A percentile compares a stretch with the other conserved stretches of the same genome.
Conservation (phyloP, 92 coral and sea anemone species). For the Zoanthus sociatus region DNA sequence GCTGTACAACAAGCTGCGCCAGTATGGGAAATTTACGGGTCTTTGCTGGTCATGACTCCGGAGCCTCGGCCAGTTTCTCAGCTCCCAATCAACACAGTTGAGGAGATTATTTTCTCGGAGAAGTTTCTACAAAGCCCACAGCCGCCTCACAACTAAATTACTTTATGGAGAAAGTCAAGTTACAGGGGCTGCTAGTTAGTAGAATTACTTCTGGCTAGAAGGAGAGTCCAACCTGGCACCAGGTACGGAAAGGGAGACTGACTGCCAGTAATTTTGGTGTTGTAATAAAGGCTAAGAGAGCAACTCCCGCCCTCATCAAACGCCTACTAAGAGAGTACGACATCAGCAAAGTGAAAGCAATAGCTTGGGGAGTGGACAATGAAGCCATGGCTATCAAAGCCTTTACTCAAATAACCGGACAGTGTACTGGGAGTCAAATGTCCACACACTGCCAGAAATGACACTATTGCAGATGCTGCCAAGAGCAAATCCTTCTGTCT, state of each 20-base stretch:
- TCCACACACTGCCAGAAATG: conserved; percentile 18
- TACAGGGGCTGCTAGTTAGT: conserved; percentile 28
- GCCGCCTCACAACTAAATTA: conserved; percentile 27
- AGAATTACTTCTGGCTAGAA: conserved; percentile 46
- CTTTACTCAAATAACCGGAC: conserved; percentile 33
- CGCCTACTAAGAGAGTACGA: conserved; percentile 57
- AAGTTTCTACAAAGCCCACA: conserved; percentile 31
- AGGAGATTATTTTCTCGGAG: conserved; percentile 40
- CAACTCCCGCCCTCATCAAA: conserved; percentile 51
- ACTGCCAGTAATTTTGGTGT: conserved; percentile 55
- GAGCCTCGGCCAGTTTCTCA: conserved; percentile 51
- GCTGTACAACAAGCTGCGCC: conserved; percentile 40
- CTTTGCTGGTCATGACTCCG: conserved; percentile 48
- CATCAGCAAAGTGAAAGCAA: conserved; percentile 34
- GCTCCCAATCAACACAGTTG: conserved; percentile 43
- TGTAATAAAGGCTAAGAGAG: conserved; percentile 53
- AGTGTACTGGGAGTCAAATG: background rate
- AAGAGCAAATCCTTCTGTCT: background rate
- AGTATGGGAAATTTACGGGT: conserved; percentile 45
- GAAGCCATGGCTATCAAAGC: conserved; percentile 45
- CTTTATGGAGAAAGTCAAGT: conserved; percentile 36
- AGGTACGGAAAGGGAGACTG: conserved; percentile 54
- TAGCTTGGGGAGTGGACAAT: conserved; percentile 49
- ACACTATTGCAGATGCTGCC: background rate
- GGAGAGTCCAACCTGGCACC: conserved; percentile 59